These are phyloP conservation scores for Cherax destructor DNA, from an alignment of 1,140 invertebrate genomes.

Conservation along the genomic window DNA sequence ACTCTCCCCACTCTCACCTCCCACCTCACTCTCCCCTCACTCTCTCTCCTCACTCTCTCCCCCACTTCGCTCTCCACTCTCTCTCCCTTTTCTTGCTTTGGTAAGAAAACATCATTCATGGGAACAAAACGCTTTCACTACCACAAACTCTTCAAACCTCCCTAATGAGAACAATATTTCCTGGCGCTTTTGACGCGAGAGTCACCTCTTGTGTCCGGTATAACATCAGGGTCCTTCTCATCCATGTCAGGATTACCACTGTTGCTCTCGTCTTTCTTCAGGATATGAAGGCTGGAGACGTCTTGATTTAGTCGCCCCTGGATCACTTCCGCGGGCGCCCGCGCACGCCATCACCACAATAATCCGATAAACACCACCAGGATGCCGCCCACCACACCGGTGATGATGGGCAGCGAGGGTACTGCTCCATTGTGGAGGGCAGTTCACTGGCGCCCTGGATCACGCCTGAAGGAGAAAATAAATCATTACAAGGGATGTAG, in stretches of 20 bases:
- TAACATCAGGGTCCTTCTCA: constrained; percentile 6
- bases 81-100: no score
- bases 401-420: constrained; percentile 70
- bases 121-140: no score
- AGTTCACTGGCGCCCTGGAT: no score
- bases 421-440: constrained; percentile 7
- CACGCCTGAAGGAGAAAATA: no score
- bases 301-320: constrained; percentile 62
- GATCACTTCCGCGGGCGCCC: constrained; percentile 62
- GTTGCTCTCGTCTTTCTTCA: constrained; percentile 70
- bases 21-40: no score
- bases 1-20: no score
- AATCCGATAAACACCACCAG: constrained; percentile 64
- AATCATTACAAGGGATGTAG: no score
- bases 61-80: no score
- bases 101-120: no score
- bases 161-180: no score
- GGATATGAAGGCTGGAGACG: constrained; percentile 57
- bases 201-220: background rate
- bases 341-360: constrained; percentile 70
- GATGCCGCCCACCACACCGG: constrained; percentile 70
- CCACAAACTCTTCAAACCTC: no score
- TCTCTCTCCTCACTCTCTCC: no score
- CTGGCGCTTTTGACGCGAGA: background rate
- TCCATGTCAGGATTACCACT: constrained; percentile 64